These are phyloP conservation scores for Hyla sarda DNA, from an alignment of 2,113 vertebrate genomes.

Conservation along the genomic window DNA sequence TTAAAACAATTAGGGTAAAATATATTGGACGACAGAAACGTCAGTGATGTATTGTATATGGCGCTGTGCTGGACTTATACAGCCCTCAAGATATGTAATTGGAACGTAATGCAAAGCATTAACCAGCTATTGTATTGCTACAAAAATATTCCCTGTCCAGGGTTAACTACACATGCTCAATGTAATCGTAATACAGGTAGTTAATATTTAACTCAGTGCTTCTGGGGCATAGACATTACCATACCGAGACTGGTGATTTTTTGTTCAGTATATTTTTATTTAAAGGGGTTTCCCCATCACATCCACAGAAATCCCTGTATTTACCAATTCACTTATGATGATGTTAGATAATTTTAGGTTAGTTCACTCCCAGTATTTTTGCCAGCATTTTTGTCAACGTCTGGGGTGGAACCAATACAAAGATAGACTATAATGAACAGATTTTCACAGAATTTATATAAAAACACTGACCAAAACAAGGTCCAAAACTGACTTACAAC, in stretches of 20 bases:
- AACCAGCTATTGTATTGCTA: background rate
- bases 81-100: background rate
- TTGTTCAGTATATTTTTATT: too few relatives aligned
- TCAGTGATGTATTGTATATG: background rate
- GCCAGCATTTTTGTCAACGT: too few relatives aligned
- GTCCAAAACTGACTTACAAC: too few relatives aligned
- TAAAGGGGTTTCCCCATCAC: too few relatives aligned
- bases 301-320: too few relatives aligned
- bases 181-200: background rate
- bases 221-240: background rate
- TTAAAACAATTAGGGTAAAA: conserved; percentile 39
- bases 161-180: conserved; percentile 1
- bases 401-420: too few relatives aligned
- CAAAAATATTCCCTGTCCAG: background rate
- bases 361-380: too few relatives aligned
- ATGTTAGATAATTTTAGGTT: too few relatives aligned
- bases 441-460: too few relatives aligned
- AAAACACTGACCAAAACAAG: too few relatives aligned
- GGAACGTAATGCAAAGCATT: background rate
- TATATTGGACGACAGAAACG: background rate
- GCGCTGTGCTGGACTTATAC: background rate
- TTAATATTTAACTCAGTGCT: background rate
- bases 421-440: too few relatives aligned
- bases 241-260: background rate
- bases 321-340: too few relatives aligned